Base-by-base conservation (phyloP, 2,797 vertebrate genomes). In the Heliangelus exortis region DNA sequence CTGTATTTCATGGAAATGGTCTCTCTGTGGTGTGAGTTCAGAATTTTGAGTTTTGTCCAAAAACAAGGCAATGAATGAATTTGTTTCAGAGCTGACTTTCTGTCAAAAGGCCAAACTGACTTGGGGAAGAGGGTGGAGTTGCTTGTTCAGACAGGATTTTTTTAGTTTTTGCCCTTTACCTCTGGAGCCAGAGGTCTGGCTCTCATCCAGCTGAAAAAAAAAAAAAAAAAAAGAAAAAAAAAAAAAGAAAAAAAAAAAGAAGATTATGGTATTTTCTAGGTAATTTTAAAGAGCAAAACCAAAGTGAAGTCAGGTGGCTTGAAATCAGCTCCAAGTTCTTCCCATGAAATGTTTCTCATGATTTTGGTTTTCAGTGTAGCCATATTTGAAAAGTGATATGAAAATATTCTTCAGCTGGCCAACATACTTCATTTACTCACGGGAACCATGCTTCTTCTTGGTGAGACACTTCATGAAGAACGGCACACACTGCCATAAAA, bases 151-250 rank as follows among this genome's bases (percentile, higher is more conserved):
- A 98, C 97, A 97, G 94, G 98, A 98, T 97, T 98, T 95, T 94
- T 98, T 98, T 97, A 97, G 97, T 92, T 97, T 97, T 97, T 98
- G 98, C 98, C 98, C 97, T 98, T 98, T 98, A 97, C 98, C 98
- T 98, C 98, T 98, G 98, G 98, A 98, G 98, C 98, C 98, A 98
- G 98, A 96, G 98, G 97, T 97, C 97, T 98, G 98, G 98, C 98
- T 96, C 85, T 51, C 79, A 84, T 97, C 98, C 98, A 98, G 96
- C 94, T 62, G 65, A 94, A 90, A 50, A 63, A 95, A 92, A 33
- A 96, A 95, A 89, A 97, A 92, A 96, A 97, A 95, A 89, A 97
- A 92, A 96, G 97, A 95, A 33, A 96, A 95, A 89, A 97, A 92
- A 96, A 97, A 95, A 89, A 97, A 92, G 96, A 97, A 95, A 92